Evolutionary conservation across 2,888 invertebrate species (phyloP), one percentile per base, ranked within the genome.

Genomic region (Heteromyza rotundicornis): DNA sequence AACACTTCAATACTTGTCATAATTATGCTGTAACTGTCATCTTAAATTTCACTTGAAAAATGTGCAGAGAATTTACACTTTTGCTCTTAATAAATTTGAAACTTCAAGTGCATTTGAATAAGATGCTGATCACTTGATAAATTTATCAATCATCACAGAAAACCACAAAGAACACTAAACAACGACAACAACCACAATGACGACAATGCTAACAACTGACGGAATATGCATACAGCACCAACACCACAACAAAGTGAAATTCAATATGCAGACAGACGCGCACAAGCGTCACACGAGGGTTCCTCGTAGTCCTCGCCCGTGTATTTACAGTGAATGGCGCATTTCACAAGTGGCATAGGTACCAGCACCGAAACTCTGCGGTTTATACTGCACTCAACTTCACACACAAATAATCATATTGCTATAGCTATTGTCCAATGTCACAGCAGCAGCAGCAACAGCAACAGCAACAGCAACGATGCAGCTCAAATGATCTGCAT

Each of bases 101-200:
- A n/a, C n/a, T n/a, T n/a, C n/a, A n/a, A n/a, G n/a, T n/a, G n/a
- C n/a, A n/a, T n/a, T n/a, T n/a, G n/a, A n/a, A n/a, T n/a, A n/a
- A n/a, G n/a, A n/a, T n/a, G 3, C n/a, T 40, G 40, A 40, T 40
- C 47, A 47, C 7, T 47, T 47, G 47, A 47, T 47, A 20, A 47
- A 47, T 47, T 47, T 47, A 47, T 47, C 47, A 47, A 47, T 47
- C 47, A 47, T 2, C 47, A 5, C 17, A 20, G 8, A 47, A 3
- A 20, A 19, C 17, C 19, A 17, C 5, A 19, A 3, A 47, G 5
- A 47, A 47, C 17, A 19, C 20, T 5, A 17, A 47, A 47, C 17
- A 47, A 20, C 47, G 19, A 47, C 20, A 47, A 47, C 20, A 47
- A 20, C 47, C 5, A 47, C 47, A 47, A 47, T 5, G 19, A n/a